Evolutionary conservation across 2,888 invertebrate species (phyloP), one percentile per base, ranked within the genome.

Genomic region (Caenorhabditis sp.): DNA sequence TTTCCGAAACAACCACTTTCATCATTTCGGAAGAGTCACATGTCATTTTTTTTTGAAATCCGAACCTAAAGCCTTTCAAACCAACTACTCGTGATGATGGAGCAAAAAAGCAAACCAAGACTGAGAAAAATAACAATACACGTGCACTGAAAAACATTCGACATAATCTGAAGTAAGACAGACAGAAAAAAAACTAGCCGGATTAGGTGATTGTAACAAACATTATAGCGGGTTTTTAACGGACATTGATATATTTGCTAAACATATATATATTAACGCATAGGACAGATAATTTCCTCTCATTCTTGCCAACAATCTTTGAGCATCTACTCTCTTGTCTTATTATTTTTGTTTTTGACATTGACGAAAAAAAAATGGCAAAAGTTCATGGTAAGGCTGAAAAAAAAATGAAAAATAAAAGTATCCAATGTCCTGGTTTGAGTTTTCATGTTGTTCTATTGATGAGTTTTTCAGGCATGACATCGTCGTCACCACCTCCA

Each of bases 401-500:
- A 17, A 43, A 43, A 17, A 10, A 17, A 43, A 43, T 14, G 43
- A 43, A 43, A 43, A 43, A 43, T 43, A 43, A 43, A 43, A 43
- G 43, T 43, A 43, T 43, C 43, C 43, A 43, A 43, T 43, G 17
- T 43, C 43, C 43, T 43, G 12, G 17, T 5, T 51, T 21, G 21
- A 51, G 8, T 51, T 23, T 51, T 6, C 12, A 55, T 55, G 23
- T 53, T 53, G 12, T 53, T 53, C 21, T 23, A 5, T 10, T 55
- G 27, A 27, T 55, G 27, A 55, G 12, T 55, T 36, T 58, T 58
- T 36, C n/a, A 55, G 55, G 26, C 1, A 55, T 55, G 55, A 55
- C 55, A 23, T 55, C 55, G 26, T 26, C 55, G 12, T 26, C 55
- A 26, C 24, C 55, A 26, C 55, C 55, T 23, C 55, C 55, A 3